Conservation (phyloP, 2,113 vertebrate species). For the Phaethon lepturus region DNA sequence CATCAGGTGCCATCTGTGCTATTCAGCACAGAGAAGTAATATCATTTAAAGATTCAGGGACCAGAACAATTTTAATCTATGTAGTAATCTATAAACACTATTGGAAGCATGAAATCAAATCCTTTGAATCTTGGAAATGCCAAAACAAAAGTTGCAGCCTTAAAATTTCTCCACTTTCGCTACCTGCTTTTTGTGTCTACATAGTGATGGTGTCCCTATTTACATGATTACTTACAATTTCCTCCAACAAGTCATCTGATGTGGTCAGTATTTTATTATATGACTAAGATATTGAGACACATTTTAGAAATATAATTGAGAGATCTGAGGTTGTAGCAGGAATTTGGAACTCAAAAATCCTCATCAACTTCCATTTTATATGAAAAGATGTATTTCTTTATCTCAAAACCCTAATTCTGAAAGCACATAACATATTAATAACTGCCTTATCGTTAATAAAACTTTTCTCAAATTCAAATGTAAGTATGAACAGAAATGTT, state of each 20-base stretch:
- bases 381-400: neutral
- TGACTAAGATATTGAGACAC: neutral
- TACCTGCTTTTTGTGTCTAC: neutral
- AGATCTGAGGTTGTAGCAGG: neutral
- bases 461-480: neutral
- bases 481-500: neutral
- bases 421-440: neutral
- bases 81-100: neutral
- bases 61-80: neutral
- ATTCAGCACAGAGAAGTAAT: neutral
- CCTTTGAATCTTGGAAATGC: neutral
- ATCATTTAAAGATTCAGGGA: neutral
- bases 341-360: neutral
- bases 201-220: neutral
- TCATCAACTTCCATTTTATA: neutral
- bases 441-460: neutral
- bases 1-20: constrained; percentile 2
- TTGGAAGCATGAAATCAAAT: neutral
- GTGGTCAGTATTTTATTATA: neutral
- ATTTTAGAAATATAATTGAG: neutral
- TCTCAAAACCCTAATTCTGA: neutral
- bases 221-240: neutral
- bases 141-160: neutral
- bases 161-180: neutral
- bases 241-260: too few species aligned